phyloP scores from a whole-genome alignment of 2,113 vertebrate genomes.

The Muntiacus muntjak region DNA sequence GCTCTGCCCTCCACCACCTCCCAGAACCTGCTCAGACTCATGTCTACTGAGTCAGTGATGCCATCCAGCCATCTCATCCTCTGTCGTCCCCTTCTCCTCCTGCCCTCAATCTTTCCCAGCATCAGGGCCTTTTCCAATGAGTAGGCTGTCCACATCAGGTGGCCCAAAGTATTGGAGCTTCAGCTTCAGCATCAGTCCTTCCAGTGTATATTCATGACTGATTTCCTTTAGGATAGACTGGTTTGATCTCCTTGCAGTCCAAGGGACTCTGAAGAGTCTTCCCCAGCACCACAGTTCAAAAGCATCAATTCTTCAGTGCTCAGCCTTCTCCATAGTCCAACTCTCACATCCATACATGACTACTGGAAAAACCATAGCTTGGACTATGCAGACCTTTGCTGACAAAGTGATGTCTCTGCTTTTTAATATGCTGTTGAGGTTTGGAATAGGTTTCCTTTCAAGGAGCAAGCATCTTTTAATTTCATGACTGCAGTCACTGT shows the following conservation, averaged over 20 bases:
- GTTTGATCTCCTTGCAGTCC: neutral
- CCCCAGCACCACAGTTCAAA: neutral
- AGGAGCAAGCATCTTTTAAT: neutral
- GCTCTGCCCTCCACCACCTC: neutral
- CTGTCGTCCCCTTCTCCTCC: neutral
- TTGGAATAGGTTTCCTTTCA: neutral
- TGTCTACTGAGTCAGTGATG: neutral
- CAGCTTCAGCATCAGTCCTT: neutral
- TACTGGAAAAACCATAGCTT: neutral
- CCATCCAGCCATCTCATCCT: neutral
- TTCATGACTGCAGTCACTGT: neutral
- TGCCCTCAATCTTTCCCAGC: accelerated
- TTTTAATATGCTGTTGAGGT: neutral
- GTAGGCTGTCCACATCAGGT: neutral
- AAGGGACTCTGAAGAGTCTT: neutral
- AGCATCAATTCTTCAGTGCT: neutral
- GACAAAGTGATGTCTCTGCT: neutral
- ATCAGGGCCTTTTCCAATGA: neutral
- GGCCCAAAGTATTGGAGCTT: neutral
- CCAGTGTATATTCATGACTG: neutral
- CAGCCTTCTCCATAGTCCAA: neutral
- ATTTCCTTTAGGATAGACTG: neutral
- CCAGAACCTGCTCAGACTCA: neutral
- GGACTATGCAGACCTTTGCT: neutral
- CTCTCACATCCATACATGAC: neutral